Percentiles rank a stretch among this genome's conserved stretches.
phyloP scores from a whole-genome alignment of 1,140 invertebrate genomes.

The Eriosoma lanigerum region DNA sequence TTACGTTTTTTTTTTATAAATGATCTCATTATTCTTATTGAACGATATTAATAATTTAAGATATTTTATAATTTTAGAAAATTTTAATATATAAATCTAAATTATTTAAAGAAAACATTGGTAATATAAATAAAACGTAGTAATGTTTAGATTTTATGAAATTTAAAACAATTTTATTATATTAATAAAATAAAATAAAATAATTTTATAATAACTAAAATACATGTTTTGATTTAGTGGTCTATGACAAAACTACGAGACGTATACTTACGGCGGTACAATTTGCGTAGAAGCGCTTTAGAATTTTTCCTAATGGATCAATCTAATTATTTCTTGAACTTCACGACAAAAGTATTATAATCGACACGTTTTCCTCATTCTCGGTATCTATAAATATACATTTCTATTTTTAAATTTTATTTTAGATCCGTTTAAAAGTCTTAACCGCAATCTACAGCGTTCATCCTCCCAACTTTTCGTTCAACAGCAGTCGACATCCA shows the following conservation, averaged over 20 bases:
- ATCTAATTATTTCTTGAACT: slow-evolving; percentile 71
- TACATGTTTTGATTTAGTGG: slow-evolving; percentile 60
- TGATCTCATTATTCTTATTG: too few relatives aligned
- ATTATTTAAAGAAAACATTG: too few relatives aligned
- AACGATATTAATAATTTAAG: too few relatives aligned
- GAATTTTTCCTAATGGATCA: slow-evolving; percentile 70
- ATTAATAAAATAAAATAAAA: too few relatives aligned
- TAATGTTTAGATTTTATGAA: too few relatives aligned
- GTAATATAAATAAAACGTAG: too few relatives aligned
- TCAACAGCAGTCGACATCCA: slow-evolving; percentile 65
- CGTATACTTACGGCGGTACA: slow-evolving; percentile 68
- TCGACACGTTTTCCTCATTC: not conserved
- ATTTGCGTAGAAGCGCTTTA: slow-evolving; percentile 66
- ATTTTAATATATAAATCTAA: too few relatives aligned
- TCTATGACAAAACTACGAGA: slow-evolving; percentile 64
- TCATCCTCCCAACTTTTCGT: slow-evolving; percentile 65
- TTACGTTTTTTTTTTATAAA: too few relatives aligned
- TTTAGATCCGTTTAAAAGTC: slow-evolving; percentile 64
- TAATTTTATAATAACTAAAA: too few relatives aligned
- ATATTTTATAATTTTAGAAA: too few relatives aligned
- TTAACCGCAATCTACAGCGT: slow-evolving; percentile 55
- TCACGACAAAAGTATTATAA: slow-evolving; percentile 64
- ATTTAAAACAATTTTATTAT: too few relatives aligned
- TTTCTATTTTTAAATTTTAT: slow-evolving; percentile 32
- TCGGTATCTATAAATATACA: not conserved